Evolutionary conservation across 2,797 vertebrate species (phyloP).

Genomic region (Eospalax fontanierii): DNA sequence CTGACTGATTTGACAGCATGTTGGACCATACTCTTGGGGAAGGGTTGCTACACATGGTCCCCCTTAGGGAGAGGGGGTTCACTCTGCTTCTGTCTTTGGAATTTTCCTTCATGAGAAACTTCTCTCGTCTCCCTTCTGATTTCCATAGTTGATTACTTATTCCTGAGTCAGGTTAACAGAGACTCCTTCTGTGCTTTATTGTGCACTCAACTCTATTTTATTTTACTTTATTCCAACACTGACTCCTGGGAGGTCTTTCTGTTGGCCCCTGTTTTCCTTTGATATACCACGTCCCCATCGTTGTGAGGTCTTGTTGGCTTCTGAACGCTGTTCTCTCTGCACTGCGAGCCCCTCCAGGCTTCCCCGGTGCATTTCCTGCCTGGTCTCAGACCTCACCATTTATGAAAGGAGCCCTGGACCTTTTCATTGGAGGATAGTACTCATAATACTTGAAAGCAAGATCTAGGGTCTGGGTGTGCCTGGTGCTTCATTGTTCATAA

Average conservation of each 20-base stretch:
- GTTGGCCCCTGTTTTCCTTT: background rate
- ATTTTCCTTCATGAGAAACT: background rate
- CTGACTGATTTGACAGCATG: too few species aligned
- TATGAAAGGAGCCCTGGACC: background rate
- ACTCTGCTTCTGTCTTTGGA: background rate
- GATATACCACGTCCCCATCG: background rate
- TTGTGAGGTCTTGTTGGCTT: background rate
- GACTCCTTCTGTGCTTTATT: constrained; percentile 13
- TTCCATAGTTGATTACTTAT: constrained; percentile 10
- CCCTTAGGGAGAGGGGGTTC: too few species aligned
- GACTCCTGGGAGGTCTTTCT: background rate
- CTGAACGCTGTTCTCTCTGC: background rate
- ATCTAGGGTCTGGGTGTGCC: background rate
- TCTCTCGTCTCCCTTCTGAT: background rate
- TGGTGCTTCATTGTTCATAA: background rate
- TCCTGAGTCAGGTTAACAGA: background rate
- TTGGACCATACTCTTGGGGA: too few species aligned
- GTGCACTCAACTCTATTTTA: background rate
- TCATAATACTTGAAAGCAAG: background rate
- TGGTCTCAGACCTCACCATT: background rate
- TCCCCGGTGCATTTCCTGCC: background rate
- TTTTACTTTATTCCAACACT: background rate
- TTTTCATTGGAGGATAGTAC: background rate
- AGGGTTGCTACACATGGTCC: too few species aligned
- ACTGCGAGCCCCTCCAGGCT: background rate